phyloP scores from a whole-genome alignment of 2,797 vertebrate species.

The Hippopotamyrus pictus region DNA sequence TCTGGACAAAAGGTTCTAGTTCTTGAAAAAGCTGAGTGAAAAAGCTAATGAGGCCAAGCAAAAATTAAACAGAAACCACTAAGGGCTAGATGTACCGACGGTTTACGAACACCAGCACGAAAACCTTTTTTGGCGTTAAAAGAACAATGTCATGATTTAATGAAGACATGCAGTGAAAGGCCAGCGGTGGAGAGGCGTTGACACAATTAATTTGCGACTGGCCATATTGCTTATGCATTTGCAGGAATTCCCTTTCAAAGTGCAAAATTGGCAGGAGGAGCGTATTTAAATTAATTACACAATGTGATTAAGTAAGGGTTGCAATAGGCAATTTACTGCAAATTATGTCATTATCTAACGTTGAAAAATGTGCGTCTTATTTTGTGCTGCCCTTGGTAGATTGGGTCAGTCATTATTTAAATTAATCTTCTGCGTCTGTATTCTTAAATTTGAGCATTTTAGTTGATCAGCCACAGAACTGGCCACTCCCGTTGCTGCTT shows the following conservation, averaged over 20 bases:
- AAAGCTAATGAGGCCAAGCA: background rate
- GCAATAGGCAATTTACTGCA: background rate
- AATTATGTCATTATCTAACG: background rate
- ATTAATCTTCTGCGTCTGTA: background rate
- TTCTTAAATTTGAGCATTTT: background rate
- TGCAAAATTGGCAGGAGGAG: background rate
- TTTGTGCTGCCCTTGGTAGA: background rate
- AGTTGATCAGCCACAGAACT: background rate
- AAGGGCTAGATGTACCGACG: background rate
- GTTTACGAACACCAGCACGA: background rate
- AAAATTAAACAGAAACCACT: background rate
- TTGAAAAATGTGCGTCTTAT: background rate
- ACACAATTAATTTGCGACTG: background rate
- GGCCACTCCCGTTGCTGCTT: background rate
- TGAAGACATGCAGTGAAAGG: background rate
- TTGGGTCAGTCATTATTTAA: background rate
- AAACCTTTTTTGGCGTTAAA: background rate
- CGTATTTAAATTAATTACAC: background rate
- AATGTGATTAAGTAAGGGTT: background rate
- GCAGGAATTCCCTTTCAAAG: background rate
- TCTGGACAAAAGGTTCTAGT: background rate
- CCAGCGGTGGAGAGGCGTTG: background rate
- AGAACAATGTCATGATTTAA: background rate
- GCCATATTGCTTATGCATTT: background rate
- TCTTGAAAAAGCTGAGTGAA: background rate